Evolutionary conservation across 1,140 invertebrate genomes (phyloP).

Genomic region (Sitodiplosis mosellana): DNA sequence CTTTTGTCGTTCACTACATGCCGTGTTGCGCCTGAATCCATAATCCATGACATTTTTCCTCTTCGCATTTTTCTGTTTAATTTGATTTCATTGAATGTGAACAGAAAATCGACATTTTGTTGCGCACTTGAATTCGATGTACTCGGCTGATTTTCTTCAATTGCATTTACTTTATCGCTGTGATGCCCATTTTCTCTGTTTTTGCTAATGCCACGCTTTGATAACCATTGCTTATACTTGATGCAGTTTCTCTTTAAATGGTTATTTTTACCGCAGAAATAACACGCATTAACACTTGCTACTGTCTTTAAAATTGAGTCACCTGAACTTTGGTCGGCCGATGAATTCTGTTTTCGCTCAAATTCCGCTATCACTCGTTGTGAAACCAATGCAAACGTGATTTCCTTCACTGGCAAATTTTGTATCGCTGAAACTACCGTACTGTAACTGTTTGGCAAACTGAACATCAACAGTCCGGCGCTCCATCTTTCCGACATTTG

Average conservation of each 20-base stretch:
- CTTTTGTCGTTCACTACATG: background rate
- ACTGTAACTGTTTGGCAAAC: slow-evolving; percentile 1
- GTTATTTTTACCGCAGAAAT: background rate
- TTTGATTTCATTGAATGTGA: too few relatives aligned
- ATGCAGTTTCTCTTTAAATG: background rate
- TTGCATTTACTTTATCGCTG: background rate
- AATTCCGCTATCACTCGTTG: too few relatives aligned
- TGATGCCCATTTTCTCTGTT: background rate
- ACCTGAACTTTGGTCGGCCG: too few relatives aligned
- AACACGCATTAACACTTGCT: too few relatives aligned
- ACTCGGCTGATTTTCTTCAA: background rate
- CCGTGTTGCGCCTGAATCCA: background rate
- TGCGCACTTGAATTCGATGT: too few relatives aligned
- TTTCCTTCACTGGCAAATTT: background rate
- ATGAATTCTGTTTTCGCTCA: too few relatives aligned
- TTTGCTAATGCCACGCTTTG: too few relatives aligned
- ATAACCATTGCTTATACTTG: background rate
- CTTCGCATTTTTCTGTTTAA: too few relatives aligned
- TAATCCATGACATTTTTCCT: too few relatives aligned
- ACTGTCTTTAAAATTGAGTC: too few relatives aligned
- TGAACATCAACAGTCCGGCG: background rate
- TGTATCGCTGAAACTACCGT: background rate
- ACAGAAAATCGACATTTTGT: too few relatives aligned
- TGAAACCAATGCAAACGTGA: too few relatives aligned
- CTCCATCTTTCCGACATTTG: background rate